Percentiles rank a stretch among this genome's conserved stretches.
Conservation (phyloP, 2,797 vertebrate species). For the Parauchenoglanis ngamensis region DNA sequence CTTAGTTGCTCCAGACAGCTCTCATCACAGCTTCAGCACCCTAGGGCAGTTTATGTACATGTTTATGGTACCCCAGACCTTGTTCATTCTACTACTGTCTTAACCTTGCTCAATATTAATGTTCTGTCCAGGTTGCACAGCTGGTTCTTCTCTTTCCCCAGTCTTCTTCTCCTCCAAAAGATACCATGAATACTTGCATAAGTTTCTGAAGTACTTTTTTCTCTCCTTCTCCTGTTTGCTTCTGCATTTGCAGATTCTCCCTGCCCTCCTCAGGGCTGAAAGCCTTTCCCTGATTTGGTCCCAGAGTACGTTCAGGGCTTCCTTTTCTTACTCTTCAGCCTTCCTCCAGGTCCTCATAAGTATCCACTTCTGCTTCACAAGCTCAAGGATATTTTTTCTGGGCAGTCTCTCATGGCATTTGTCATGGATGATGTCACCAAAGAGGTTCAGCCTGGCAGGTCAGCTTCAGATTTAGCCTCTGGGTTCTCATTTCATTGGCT, state of each 20-base stretch:
- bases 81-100: background rate
- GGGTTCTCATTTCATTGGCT: background rate
- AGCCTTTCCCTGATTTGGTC: background rate
- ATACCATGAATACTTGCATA: background rate
- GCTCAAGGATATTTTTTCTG: background rate
- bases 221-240: background rate
- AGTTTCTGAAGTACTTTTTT: background rate
- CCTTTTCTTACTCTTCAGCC: background rate
- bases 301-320: background rate
- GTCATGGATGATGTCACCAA: background rate
- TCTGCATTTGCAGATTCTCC: background rate
- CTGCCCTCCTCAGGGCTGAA: too few relatives aligned
- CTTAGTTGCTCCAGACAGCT: background rate
- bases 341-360: background rate
- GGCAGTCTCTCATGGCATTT: background rate
- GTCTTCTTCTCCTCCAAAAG: background rate
- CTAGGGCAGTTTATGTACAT: background rate
- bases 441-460: background rate
- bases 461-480: background rate
- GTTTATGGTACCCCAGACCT: background rate
- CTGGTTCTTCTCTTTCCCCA: background rate
- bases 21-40: background rate
- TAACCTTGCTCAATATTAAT: background rate
- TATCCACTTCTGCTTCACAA: background rate
- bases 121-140: background rate